phyloP scores from a whole-genome alignment of 1,140 invertebrate genomes.

The Lethrus apterus region DNA sequence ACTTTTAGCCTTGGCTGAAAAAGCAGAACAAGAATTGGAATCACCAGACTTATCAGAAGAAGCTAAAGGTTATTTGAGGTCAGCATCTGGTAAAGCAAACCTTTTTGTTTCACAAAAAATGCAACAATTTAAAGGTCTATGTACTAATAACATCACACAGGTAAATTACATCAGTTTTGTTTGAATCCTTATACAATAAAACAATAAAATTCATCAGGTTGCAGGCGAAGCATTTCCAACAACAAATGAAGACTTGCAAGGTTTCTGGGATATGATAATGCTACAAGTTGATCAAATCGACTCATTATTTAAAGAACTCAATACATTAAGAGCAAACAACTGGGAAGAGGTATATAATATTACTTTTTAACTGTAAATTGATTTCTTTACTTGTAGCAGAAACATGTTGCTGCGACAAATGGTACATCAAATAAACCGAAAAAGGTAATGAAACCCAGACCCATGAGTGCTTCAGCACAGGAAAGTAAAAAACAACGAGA shows the following conservation, averaged over 20 bases:
- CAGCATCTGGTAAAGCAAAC: constrained; percentile 85
- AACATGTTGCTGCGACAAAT: constrained; percentile 31
- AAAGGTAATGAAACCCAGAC: constrained; percentile 41
- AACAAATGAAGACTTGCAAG: constrained; percentile 80
- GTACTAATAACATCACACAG: constrained; percentile 63
- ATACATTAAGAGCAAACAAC: constrained; percentile 57
- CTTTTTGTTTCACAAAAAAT: constrained; percentile 87
- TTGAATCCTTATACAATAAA: too few species aligned
- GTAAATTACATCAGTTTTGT: constrained; percentile 57
- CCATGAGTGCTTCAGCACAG: constrained; percentile 43
- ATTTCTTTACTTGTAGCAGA: constrained; percentile 21
- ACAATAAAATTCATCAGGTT: constrained; percentile 37
- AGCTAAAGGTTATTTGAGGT: constrained; percentile 70
- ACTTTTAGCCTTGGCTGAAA: constrained; percentile 58
- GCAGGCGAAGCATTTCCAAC: constrained; percentile 78
- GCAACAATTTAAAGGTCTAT: constrained; percentile 84
- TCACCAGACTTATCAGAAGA: constrained; percentile 61
- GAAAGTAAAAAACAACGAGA: constrained; percentile 59
- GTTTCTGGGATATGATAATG: constrained; percentile 96
- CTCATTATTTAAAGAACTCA: constrained; percentile 69
- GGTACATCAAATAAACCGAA: constrained; percentile 31
- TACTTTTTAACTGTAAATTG: constrained; percentile 4
- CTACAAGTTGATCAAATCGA: constrained; percentile 81
- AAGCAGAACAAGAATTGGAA: constrained; percentile 54
- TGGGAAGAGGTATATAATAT: constrained; percentile 48